These are phyloP conservation scores for Polydrusus pterygomalis DNA, from an alignment of 2,888 invertebrate species.

Conservation along the genomic window DNA sequence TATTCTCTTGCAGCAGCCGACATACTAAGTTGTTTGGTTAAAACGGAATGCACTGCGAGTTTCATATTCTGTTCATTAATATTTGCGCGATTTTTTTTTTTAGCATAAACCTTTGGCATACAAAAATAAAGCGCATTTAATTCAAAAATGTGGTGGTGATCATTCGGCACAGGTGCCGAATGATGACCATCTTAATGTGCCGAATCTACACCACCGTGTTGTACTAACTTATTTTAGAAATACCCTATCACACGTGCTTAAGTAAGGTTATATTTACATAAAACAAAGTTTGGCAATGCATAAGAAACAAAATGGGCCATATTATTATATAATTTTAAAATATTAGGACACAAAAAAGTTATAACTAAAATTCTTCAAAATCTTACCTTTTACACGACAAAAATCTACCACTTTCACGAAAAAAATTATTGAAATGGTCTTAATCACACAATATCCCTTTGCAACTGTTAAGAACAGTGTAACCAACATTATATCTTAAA, in stretches of 20 bases:
- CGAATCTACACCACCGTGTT: slow-evolving; percentile 1
- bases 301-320: not conserved
- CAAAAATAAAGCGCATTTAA: not conserved
- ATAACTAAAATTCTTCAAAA: not conserved
- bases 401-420: not conserved
- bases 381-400: not conserved
- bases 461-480: not conserved
- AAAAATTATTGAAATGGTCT: no score
- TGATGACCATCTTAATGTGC: not conserved
- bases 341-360: not conserved
- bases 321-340: not conserved
- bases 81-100: not conserved
- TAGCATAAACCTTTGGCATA: not conserved
- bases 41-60: not conserved
- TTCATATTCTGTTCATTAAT: not conserved
- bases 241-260: not conserved
- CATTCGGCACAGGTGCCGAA: not conserved
- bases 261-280: not conserved
- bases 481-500: not conserved
- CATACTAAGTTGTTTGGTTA: slow-evolving; percentile 1
- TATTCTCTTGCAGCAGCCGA: no score
- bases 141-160: not conserved
- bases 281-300: not conserved
- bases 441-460: no score
- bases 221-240: not conserved